A percentile compares a stretch with the other conserved stretches of the same genome.
These are phyloP conservation scores for Drosophila chauvacae DNA, from an alignment of 1,140 invertebrate genomes.

Conservation along the genomic window DNA sequence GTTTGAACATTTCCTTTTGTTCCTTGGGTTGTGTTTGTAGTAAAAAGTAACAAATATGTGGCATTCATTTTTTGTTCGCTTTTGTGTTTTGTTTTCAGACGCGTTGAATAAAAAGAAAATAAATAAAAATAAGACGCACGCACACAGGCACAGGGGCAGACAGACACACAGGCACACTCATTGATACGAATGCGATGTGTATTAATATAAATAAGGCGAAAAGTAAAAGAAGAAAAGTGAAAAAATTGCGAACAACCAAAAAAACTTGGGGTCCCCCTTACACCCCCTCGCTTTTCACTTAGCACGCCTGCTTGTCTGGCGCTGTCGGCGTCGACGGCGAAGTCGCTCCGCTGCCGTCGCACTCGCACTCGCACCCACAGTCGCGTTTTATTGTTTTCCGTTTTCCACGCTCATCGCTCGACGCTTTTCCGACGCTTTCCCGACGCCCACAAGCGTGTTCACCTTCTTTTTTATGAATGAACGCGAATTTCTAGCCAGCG, in stretches of 20 bases:
- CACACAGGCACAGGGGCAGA: conserved; percentile 8
- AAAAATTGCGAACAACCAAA: conserved; percentile 53
- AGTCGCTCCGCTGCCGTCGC: conserved; percentile 17
- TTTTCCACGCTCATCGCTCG: conserved; percentile 51
- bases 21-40: conserved; percentile 31
- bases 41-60: conserved; percentile 67
- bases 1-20: conserved; percentile 47
- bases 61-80: conserved; percentile 36
- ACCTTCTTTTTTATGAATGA: conserved; percentile 78
- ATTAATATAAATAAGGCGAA: conserved; percentile 76
- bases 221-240: conserved; percentile 57
- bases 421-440: conserved; percentile 25
- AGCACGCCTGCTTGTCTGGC: conserved; percentile 74
- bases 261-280: conserved; percentile 46
- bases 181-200: conserved; percentile 37
- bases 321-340: conserved; percentile 36
- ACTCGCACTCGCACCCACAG: conserved; percentile 5
- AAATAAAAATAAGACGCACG: conserved; percentile 62
- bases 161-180: conserved; percentile 32
- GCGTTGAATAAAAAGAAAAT: conserved; percentile 74
- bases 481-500: conserved; percentile 66
- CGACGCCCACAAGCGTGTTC: conserved; percentile 58
- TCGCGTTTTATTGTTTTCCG: conserved; percentile 77
- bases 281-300: conserved; percentile 39
- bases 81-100: conserved; percentile 38